phyloP scores from a whole-genome alignment of 1,140 invertebrate genomes.

The Tetraneura akinire region DNA sequence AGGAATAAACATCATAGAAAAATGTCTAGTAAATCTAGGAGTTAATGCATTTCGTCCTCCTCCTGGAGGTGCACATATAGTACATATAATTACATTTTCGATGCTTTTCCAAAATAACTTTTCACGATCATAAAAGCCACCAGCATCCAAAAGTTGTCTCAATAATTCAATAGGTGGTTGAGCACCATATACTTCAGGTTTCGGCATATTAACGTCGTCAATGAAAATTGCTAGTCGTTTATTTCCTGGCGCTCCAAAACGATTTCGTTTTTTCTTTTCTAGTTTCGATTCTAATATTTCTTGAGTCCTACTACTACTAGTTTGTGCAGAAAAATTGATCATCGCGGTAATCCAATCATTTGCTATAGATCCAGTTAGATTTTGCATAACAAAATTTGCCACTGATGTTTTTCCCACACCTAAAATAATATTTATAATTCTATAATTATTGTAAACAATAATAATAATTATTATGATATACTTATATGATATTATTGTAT shows the following conservation, averaged over 20 bases:
- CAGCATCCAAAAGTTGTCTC: slow-evolving; percentile 80
- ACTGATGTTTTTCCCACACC: slow-evolving; percentile 86
- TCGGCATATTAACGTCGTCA: slow-evolving; percentile 93
- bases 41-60: slow-evolving; percentile 84
- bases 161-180: slow-evolving; percentile 88
- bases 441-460: background rate
- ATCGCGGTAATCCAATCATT: slow-evolving; percentile 72
- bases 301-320: slow-evolving; percentile 77
- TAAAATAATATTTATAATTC: slow-evolving; percentile 55
- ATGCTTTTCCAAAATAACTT: slow-evolving; percentile 86
- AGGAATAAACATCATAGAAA: slow-evolving; percentile 76
- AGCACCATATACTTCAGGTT: slow-evolving; percentile 79
- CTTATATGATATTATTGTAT: too few relatives aligned
- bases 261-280: slow-evolving; percentile 78
- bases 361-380: slow-evolving; percentile 62
- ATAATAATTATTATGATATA: too few relatives aligned
- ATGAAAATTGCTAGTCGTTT: slow-evolving; percentile 84
- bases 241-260: slow-evolving; percentile 80
- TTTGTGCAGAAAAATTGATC: slow-evolving; percentile 87
- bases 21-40: slow-evolving; percentile 80
- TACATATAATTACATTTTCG: slow-evolving; percentile 78
- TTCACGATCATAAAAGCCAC: slow-evolving; percentile 81
- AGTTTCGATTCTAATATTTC: slow-evolving; percentile 78
- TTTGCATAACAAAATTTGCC: slow-evolving; percentile 72
- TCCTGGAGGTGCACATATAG: slow-evolving; percentile 85